Base-by-base conservation (phyloP, 2,797 vertebrate species). In the Tangara arthus region DNA sequence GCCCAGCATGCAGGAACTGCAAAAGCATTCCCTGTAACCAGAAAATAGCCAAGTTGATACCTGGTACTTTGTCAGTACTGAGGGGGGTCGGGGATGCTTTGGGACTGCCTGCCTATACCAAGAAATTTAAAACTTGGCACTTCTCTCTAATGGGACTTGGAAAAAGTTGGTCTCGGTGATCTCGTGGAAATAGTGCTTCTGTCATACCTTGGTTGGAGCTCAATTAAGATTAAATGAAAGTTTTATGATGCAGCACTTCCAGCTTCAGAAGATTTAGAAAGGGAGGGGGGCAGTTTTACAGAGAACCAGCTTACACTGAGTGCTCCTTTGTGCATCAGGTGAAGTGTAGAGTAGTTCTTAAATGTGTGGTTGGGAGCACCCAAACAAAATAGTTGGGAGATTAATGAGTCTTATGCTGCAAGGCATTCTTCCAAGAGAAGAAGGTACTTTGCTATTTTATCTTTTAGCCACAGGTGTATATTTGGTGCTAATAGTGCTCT, bases 401-500 rank as follows among this genome's bases (percentile, higher is more conserved):
- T 95, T 72, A 95, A 95, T 85, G 92, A 93, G 57, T 87, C 79
- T 81, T 85, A 28, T 44, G 72, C 82, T 91, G 69, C 35, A 44
- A 90, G 94, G 94, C 93, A 86, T 78, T 85, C 89, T 89, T 96
- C 89, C 92, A 94, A 83, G 69, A 73, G 71, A 87, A 82, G 73
- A 92, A 68, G 64, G 56, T 82, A 64, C 68, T 90, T 89, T 44
- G 42, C 76, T 93, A 5, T 78, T 96, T 96, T 97, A 92, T 96
- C 94, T 97, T 79, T 65, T 86, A 92, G 89, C 89, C 95, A 95
- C 92, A 95, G 94, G 90, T 95, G 92, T 91, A 81, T 95, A 89
- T 94, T 95, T 95, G 94, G 92, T 87, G 92, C 91, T 97, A 95
- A 94, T 91, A 96, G 71, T 81, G 90, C 92, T 93, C 93, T 87